These are phyloP conservation scores for Sphenopsis melanotis DNA, from an alignment of 2,797 vertebrate genomes.

Conservation along the genomic window DNA sequence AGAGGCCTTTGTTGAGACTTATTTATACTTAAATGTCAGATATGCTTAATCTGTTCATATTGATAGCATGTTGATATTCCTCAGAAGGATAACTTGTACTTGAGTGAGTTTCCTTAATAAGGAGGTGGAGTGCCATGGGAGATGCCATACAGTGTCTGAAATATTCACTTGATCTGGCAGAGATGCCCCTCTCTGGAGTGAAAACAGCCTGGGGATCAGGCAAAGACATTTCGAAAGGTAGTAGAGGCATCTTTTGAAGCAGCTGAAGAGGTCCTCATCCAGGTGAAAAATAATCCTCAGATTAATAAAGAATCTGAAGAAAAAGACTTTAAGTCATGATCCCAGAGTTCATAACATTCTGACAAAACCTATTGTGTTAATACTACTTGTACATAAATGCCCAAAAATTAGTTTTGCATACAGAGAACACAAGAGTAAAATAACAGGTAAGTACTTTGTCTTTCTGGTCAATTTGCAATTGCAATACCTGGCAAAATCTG, in stretches of 20 bases:
- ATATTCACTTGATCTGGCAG: not conserved
- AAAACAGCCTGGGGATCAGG: not conserved
- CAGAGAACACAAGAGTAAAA: not conserved
- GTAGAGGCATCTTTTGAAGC: not conserved
- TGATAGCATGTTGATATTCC: not conserved
- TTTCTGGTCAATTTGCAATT: not conserved
- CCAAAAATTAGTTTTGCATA: not conserved
- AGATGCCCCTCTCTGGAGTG: not conserved
- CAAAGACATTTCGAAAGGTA: not conserved
- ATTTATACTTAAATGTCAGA: not conserved
- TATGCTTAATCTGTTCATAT: not conserved
- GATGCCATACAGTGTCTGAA: not conserved
- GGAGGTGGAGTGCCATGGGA: not conserved
- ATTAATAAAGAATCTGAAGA: not conserved
- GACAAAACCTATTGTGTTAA: not conserved
- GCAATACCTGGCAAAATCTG: not conserved
- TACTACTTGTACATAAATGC: not conserved
- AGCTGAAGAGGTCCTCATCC: not conserved
- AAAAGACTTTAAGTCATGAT: not conserved
- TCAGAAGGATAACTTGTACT: not conserved
- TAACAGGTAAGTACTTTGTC: not conserved
- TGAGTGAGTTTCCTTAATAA: not conserved
- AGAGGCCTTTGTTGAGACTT: not conserved
- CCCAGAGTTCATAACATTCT: not conserved
- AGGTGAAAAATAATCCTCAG: not conserved